phyloP scores from a whole-genome alignment of 2,113 vertebrate genomes.

The Lepus europaeus region DNA sequence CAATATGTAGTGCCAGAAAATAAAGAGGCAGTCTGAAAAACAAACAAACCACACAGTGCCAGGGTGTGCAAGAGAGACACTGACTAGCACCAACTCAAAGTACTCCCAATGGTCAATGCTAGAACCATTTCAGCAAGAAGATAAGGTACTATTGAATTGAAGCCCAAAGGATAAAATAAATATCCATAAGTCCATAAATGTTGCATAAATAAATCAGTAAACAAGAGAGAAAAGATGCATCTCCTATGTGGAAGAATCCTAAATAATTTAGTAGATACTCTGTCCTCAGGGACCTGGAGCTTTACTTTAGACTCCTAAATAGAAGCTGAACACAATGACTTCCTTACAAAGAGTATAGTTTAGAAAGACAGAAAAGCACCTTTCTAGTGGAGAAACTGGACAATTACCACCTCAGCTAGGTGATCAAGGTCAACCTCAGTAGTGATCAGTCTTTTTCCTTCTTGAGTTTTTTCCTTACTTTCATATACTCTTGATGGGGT shows the following conservation, averaged over 20 bases:
- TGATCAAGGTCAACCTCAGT: not conserved
- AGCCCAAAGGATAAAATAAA: constrained; percentile 25
- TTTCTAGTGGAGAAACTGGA: not conserved
- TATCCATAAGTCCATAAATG: not conserved
- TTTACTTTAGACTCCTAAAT: not conserved
- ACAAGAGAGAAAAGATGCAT: not conserved
- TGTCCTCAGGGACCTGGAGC: not conserved
- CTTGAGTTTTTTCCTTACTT: not conserved
- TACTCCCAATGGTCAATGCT: not conserved
- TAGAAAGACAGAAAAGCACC: not conserved
- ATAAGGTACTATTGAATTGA: not conserved
- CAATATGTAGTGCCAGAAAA: not conserved
- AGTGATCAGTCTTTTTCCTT: not conserved
- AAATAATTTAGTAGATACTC: not conserved
- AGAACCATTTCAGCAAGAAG: not conserved
- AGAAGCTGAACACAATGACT: not conserved
- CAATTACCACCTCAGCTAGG: not conserved
- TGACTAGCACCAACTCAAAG: not conserved
- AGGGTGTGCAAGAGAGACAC: not conserved
- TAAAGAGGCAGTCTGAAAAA: not conserved
- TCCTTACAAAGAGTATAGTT: not conserved
- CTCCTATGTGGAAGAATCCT: not conserved
- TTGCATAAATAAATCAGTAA: not conserved
- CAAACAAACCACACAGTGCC: not conserved
- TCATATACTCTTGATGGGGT: not conserved